Conservation (phyloP, 2,888 invertebrate species). For the Liopterus haemorrhoidalis region DNA sequence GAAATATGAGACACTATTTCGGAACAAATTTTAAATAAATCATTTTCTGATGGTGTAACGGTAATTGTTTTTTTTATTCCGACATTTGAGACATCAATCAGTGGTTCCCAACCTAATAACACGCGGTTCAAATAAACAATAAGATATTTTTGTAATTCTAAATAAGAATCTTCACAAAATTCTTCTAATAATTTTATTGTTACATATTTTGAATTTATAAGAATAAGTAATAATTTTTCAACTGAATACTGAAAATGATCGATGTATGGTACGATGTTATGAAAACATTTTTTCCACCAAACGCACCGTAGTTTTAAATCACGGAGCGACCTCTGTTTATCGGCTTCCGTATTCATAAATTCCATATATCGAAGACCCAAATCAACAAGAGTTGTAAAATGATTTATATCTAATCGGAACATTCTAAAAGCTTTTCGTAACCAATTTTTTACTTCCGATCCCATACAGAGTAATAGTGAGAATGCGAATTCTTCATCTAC, state of each 20-base stretch:
- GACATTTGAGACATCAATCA: conserved; percentile 36
- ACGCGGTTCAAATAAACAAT: conserved; percentile 41
- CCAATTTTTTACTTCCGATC: conserved; percentile 35
- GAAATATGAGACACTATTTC: conserved; percentile 39
- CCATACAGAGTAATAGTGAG: conserved; percentile 38
- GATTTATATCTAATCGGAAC: conserved; percentile 21
- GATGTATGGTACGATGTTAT: conserved; percentile 11
- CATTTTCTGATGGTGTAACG: conserved; percentile 21
- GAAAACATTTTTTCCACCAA: conserved; percentile 18
- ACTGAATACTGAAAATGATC: conserved; percentile 3
- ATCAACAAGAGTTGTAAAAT: conserved; percentile 27
- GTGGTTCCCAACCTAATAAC: conserved; percentile 47
- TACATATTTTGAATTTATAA: conserved; percentile 20
- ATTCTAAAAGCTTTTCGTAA: conserved; percentile 30
- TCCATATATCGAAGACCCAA: conserved; percentile 11
- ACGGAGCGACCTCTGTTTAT: background rate
- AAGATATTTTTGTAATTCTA: conserved; percentile 42
- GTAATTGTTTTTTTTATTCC: conserved; percentile 31
- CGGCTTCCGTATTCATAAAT: background rate
- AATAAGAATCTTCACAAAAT: conserved; percentile 46
- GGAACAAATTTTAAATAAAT: conserved; percentile 40
- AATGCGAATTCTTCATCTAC: conserved; percentile 43
- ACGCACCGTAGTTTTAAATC: conserved; percentile 12
- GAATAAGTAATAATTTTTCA: conserved; percentile 9
- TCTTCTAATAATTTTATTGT: conserved; percentile 41